These are phyloP conservation scores for Drosophila bifasciata DNA, from an alignment of 1,140 invertebrate species.

Conservation along the genomic window DNA sequence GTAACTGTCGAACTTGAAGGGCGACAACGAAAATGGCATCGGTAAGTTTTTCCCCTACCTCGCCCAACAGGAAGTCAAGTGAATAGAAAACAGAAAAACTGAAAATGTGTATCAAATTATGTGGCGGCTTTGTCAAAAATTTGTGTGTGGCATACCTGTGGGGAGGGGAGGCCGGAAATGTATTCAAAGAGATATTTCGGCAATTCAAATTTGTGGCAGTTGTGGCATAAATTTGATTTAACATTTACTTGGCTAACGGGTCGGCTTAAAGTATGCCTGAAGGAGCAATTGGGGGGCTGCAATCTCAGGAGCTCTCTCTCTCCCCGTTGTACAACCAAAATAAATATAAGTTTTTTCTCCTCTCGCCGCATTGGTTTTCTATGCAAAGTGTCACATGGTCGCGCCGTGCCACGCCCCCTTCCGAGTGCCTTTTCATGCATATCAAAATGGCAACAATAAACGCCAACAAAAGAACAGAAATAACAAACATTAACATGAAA, in stretches of 20 bases:
- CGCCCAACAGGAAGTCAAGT: conserved; percentile 1
- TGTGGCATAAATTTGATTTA: conserved; percentile 38
- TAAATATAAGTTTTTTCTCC: conserved; percentile 39
- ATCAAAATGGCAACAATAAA: conserved; percentile 81
- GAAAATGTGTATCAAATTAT: conserved; percentile 22
- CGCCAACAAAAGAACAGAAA: conserved; percentile 78
- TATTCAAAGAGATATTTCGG: conserved; percentile 9
- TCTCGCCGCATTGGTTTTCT: conserved; percentile 32
- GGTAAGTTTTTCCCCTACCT: conserved; percentile 48
- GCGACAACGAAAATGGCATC: conserved; percentile 48
- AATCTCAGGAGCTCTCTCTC: too few species aligned
- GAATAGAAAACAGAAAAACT: conserved; percentile 6
- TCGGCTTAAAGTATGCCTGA: background rate
- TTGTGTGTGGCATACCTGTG: conserved; percentile 1
- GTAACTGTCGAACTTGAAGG: conserved; percentile 56
- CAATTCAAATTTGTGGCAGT: conserved; percentile 19
- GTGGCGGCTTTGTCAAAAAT: conserved; percentile 25
- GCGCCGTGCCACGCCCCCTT: conserved; percentile 51
- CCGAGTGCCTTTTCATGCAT: conserved; percentile 67
- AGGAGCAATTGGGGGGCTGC: too few species aligned
- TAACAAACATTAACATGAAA: conserved; percentile 79
- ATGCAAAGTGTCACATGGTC: conserved; percentile 57
- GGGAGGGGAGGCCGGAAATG: conserved; percentile 1
- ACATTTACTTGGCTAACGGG: conserved; percentile 20
- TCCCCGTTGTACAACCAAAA: conserved; percentile 1